Percentiles rank a stretch among this genome's conserved stretches.
Conservation (phyloP, 92 coral and sea anemone genomes). For the Galaxea fascicularis region DNA sequence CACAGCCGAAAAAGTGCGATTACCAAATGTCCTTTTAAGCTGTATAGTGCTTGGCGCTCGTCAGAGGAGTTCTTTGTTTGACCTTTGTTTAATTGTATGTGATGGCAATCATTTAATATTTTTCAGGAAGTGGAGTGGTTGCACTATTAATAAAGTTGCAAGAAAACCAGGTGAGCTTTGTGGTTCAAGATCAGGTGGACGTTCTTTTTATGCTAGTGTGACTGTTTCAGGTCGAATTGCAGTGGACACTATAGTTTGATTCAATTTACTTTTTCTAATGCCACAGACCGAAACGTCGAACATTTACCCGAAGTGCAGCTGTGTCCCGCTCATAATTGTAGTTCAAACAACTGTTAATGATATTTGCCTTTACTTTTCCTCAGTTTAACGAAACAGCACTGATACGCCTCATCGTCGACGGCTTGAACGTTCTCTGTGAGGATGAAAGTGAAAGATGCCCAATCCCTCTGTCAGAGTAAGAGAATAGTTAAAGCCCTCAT, state of each 20-base stretch:
- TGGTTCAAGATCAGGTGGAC: neutral
- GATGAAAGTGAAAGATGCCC: slow-evolving; percentile 22
- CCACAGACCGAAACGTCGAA: too few relatives aligned
- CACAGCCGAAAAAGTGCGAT: too few relatives aligned
- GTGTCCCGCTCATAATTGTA: too few relatives aligned
- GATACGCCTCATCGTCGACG: neutral
- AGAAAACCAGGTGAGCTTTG: slow-evolving; percentile 12
- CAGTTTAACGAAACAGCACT: slow-evolving; percentile 13
- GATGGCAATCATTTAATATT: neutral
- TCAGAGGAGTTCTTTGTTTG: too few relatives aligned
- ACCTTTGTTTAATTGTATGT: too few relatives aligned
- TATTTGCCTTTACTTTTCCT: neutral
- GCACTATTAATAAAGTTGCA: neutral
- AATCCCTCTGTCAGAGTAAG: slow-evolving; percentile 22
- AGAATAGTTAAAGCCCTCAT: neutral
- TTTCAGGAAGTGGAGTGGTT: slow-evolving; percentile 13
- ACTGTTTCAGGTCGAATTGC: neutral
- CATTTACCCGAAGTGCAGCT: too few relatives aligned
- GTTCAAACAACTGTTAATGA: too few relatives aligned
- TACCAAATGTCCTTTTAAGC: too few relatives aligned
- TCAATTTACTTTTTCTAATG: neutral
- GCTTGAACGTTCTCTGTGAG: slow-evolving; percentile 8
- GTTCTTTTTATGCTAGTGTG: neutral
- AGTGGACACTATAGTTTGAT: neutral
- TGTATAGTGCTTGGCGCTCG: too few relatives aligned